phyloP scores from a whole-genome alignment of 2,797 vertebrate genomes.

The Simalia tracyae region DNA sequence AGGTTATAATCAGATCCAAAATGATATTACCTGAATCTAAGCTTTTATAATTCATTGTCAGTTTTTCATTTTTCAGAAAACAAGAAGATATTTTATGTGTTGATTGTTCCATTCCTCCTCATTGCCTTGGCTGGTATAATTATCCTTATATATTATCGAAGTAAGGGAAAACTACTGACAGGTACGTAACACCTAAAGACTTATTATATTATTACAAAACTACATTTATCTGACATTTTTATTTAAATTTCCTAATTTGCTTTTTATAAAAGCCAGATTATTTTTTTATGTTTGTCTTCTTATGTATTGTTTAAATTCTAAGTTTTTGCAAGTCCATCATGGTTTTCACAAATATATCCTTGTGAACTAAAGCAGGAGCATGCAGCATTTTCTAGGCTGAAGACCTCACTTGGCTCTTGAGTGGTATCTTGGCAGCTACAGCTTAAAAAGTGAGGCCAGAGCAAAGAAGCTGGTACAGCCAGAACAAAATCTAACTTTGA shows the following conservation, averaged over 20 bases:
- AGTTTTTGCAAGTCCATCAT: background rate
- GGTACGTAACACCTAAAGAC: conserved; percentile 58
- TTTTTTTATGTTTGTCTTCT: background rate
- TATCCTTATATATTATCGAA: conserved; percentile 70
- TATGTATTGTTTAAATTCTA: background rate
- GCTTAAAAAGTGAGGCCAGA: background rate
- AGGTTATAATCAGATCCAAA: background rate
- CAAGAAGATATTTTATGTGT: conserved; percentile 62
- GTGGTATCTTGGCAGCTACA: background rate
- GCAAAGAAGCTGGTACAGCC: background rate
- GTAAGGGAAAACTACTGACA: conserved; percentile 74
- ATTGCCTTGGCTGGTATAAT: conserved; percentile 64
- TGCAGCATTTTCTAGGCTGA: background rate
- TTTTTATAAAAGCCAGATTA: background rate
- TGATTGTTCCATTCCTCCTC: conserved; percentile 69
- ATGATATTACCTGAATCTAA: background rate
- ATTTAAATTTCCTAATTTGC: background rate
- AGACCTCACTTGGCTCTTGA: background rate
- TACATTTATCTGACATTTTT: background rate
- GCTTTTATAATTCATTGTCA: conserved; percentile 11
- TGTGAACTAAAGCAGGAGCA: background rate
- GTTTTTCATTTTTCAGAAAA: conserved; percentile 62
- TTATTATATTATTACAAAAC: background rate
- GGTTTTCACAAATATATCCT: background rate
- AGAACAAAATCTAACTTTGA: background rate